Conservation (phyloP, 1,140 invertebrate genomes). For the Bombus consobrinus region DNA sequence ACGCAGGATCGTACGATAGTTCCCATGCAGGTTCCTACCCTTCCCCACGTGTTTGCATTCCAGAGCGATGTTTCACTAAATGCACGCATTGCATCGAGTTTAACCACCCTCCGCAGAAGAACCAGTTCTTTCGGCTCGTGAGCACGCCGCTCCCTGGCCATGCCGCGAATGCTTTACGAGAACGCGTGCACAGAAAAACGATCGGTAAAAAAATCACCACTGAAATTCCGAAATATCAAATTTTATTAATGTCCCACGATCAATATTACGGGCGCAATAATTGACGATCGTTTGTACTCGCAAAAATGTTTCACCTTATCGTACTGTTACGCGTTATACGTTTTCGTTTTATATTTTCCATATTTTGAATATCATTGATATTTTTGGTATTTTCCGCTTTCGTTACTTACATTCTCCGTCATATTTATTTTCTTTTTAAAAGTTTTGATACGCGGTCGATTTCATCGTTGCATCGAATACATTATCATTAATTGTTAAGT, state of each 20-base stretch:
- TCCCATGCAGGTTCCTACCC: constrained; percentile 47
- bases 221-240: constrained; percentile 28
- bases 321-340: too few relatives aligned
- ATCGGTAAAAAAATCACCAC: constrained; percentile 21
- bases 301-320: not conserved
- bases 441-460: too few relatives aligned
- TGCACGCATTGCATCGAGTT: constrained; percentile 71
- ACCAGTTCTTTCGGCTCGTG: constrained; percentile 68
- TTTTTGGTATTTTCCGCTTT: too few relatives aligned
- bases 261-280: not conserved
- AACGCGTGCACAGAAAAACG: constrained; percentile 44
- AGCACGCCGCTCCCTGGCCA: constrained; percentile 29
- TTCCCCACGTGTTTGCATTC: constrained; percentile 67
- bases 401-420: not conserved
- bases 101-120: constrained; percentile 68
- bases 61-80: constrained; percentile 71
- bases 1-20: constrained; percentile 18
- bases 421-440: not conserved
- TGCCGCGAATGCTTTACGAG: constrained; percentile 51
- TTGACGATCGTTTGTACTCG: not conserved
- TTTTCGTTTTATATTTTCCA: not conserved
- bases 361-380: not conserved
- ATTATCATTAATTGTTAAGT: not conserved
- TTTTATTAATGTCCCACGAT: constrained; percentile 16
- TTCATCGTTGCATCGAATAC: not conserved